phyloP scores from a whole-genome alignment of 2,888 invertebrate genomes.

The Dryobota labecula region DNA sequence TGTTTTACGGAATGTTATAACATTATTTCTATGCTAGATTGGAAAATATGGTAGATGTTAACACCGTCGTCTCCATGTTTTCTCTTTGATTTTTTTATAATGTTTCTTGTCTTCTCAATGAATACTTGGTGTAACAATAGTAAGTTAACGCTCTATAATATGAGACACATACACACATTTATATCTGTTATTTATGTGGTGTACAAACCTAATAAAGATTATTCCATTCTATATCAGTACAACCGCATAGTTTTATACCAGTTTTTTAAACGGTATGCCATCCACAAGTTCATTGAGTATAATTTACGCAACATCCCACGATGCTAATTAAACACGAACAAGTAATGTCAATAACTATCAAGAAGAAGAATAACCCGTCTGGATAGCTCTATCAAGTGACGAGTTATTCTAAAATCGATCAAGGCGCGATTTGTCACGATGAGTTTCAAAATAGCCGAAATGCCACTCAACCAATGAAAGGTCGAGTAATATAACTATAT shows the following conservation, averaged over 20 bases:
- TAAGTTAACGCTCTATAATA: not conserved
- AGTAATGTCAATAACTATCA: constrained; percentile 43
- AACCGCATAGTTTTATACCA: constrained; percentile 9
- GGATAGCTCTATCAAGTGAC: constrained; percentile 19
- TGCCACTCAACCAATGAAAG: constrained; percentile 70
- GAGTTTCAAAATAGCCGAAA: constrained; percentile 73
- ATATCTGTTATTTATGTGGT: not conserved
- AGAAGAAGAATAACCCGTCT: constrained; percentile 20
- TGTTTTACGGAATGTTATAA: constrained; percentile 40
- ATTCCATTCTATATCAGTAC: not conserved
- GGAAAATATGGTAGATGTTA: not conserved
- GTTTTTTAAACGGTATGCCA: constrained; percentile 22
- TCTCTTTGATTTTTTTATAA: not conserved
- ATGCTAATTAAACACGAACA: constrained; percentile 30
- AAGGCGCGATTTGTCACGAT: constrained; percentile 68
- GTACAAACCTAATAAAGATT: not conserved
- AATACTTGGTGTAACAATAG: not conserved
- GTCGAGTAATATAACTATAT: constrained; percentile 64
- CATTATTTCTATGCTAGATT: constrained; percentile 15
- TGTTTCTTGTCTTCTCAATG: not conserved
- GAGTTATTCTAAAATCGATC: constrained; percentile 53
- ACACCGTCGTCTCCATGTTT: not conserved
- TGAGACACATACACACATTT: not conserved
- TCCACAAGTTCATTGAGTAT: constrained; percentile 16
- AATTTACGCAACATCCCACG: constrained; percentile 33